Evolutionary conservation across 1,140 invertebrate genomes (phyloP).

Genomic region (Micrasema minimum): DNA sequence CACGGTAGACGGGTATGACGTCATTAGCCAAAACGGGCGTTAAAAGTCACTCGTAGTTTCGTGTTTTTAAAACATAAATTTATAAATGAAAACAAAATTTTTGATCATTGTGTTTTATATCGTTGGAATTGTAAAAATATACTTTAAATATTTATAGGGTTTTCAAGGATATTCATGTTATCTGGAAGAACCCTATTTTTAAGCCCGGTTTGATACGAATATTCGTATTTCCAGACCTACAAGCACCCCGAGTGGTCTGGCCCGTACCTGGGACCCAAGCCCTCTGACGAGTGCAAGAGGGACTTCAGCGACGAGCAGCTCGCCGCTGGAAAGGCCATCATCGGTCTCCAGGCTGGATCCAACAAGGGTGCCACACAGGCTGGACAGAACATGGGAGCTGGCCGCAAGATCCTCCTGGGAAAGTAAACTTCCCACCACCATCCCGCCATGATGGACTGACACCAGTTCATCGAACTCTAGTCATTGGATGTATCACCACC

Average conservation of each 20-base stretch:
- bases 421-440: slow-evolving; percentile 72
- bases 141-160: no score
- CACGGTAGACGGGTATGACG: no score
- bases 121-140: no score
- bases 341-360: slow-evolving; percentile 94
- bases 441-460: slow-evolving; percentile 3
- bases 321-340: slow-evolving; percentile 87
- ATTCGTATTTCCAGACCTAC: slow-evolving; percentile 75
- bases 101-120: no score
- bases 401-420: slow-evolving; percentile 87
- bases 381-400: slow-evolving; percentile 93
- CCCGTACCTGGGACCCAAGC: slow-evolving; percentile 89
- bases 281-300: slow-evolving; percentile 90
- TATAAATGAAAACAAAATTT: no score
- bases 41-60: no score
- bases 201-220: neutral
- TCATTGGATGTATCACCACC: neutral
- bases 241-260: slow-evolving; percentile 90
- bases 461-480: neutral
- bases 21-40: no score
- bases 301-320: slow-evolving; percentile 93
- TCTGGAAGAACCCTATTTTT: no score
- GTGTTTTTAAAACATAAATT: no score
- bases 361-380: slow-evolving; percentile 95
- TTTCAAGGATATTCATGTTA: no score